These are phyloP conservation scores for Porites evermanni DNA, from an alignment of 92 coral and sea anemone species.

Conservation along the genomic window DNA sequence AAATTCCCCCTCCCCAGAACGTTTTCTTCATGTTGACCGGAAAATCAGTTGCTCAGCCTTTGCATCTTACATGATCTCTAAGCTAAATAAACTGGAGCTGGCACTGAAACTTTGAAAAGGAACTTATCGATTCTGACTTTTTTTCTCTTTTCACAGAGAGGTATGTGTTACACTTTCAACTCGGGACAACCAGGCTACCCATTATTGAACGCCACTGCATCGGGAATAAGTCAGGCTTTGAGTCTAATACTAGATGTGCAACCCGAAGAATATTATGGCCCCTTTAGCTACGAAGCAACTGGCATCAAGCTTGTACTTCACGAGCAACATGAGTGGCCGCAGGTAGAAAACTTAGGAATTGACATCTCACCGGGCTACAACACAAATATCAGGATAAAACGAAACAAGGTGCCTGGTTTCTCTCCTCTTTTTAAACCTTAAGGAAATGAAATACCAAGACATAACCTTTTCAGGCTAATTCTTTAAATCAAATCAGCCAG, in stretches of 20 bases:
- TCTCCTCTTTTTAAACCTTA: no score
- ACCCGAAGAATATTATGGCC: slow-evolving; percentile 69
- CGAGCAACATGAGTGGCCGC: slow-evolving; percentile 45
- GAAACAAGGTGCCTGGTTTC: slow-evolving; percentile 35
- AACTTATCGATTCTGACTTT: not conserved
- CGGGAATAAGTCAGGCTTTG: slow-evolving; percentile 39
- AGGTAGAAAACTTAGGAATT: slow-evolving; percentile 33
- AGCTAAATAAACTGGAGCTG: not conserved
- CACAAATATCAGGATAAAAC: slow-evolving; percentile 40
- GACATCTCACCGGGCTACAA: slow-evolving; percentile 54
- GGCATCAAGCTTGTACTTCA: slow-evolving; percentile 61
- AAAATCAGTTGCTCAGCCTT: not conserved
- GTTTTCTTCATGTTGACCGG: no score
- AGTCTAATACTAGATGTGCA: slow-evolving; percentile 45
- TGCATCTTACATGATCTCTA: not conserved
- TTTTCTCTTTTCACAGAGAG: slow-evolving; percentile 30
- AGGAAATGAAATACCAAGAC: no score
- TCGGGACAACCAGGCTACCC: slow-evolving; percentile 60
- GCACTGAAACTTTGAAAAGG: not conserved
- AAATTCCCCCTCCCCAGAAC: no score
- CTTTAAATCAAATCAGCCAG: no score
- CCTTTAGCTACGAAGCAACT: slow-evolving; percentile 38
- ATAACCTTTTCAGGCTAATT: no score
- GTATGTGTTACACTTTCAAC: slow-evolving; percentile 73
- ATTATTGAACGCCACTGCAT: slow-evolving; percentile 17